Evolutionary conservation across 1,140 invertebrate genomes (phyloP).

Genomic region (Tetramorium alpestre): DNA sequence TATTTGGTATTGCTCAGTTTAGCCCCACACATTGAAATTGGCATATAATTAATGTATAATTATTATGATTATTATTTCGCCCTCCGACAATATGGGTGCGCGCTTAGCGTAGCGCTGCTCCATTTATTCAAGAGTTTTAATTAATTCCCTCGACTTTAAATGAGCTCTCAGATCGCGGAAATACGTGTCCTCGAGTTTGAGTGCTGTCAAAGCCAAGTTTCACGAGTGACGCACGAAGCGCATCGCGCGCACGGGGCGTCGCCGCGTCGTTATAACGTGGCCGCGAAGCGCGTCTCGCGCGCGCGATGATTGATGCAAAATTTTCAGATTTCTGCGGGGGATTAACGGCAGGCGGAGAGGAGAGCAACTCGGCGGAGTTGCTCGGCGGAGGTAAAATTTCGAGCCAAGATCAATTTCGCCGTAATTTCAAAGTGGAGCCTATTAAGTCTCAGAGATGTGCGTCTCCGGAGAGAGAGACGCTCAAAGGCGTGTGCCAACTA

Average conservation of each 20-base stretch:
- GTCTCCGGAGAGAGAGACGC: slow-evolving; percentile 72
- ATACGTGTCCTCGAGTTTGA: slow-evolving; percentile 18
- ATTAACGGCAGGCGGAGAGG: slow-evolving; percentile 24
- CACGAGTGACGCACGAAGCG: neutral
- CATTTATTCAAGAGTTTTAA: slow-evolving; percentile 37
- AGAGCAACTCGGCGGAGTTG: neutral
- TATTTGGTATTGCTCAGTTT: neutral
- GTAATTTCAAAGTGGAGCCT: slow-evolving; percentile 78
- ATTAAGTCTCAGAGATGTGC: slow-evolving; percentile 75
- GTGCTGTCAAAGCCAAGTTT: slow-evolving; percentile 38
- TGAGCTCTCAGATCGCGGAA: neutral
- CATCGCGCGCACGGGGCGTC: neutral
- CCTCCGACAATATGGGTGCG: neutral
- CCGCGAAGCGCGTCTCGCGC: neutral
- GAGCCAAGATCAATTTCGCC: slow-evolving; percentile 69
- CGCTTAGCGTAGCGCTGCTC: neutral
- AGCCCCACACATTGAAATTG: slow-evolving; percentile 1
- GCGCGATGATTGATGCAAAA: slow-evolving; percentile 31
- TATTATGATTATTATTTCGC: neutral
- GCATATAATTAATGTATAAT: slow-evolving; percentile 40
- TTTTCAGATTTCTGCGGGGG: slow-evolving; percentile 17
- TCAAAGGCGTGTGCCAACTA: slow-evolving; percentile 67
- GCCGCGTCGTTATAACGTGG: neutral
- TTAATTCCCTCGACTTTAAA: slow-evolving; percentile 44
- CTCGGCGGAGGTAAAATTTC: slow-evolving; percentile 40